A percentile compares a stretch with the other conserved stretches of the same genome.
Conservation (phyloP, 37 sponge, comb jelly and placozoan species). For the Crambe crambe region DNA sequence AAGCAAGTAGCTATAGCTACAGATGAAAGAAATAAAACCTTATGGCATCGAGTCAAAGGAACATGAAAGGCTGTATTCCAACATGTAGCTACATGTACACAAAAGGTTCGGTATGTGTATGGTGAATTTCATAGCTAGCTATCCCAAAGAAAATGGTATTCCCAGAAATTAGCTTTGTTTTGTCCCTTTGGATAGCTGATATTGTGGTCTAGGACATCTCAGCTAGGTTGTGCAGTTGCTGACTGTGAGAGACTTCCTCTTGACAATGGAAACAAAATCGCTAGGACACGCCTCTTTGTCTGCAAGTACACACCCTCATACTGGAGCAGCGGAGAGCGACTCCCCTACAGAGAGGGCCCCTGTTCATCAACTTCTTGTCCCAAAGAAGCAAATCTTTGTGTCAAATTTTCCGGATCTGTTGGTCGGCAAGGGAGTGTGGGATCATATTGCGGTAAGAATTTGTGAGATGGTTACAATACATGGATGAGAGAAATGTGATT, state of each 20-base stretch:
- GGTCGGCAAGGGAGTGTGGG: not conserved
- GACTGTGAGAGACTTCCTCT: slow-evolving; percentile 20
- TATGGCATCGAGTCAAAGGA: too few species aligned
- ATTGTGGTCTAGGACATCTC: slow-evolving; percentile 5
- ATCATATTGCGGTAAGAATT: slow-evolving; percentile 11
- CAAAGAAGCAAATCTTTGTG: not conserved
- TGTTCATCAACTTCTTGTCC: slow-evolving; percentile 1
- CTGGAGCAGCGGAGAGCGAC: not conserved
- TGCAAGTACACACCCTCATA: slow-evolving; percentile 32
- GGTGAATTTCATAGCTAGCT: too few species aligned
- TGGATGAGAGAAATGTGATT: too few species aligned
- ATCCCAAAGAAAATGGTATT: too few species aligned
- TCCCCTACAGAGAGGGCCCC: not conserved
- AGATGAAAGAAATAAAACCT: too few species aligned
- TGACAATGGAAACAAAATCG: not conserved
- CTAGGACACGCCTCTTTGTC: slow-evolving; percentile 5
- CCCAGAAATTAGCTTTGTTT: too few species aligned
- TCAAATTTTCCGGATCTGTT: not conserved
- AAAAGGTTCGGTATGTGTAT: too few species aligned
- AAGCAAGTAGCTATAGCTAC: not conserved
- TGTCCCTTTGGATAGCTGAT: too few species aligned
- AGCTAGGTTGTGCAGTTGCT: slow-evolving; percentile 26
- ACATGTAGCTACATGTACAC: too few species aligned
- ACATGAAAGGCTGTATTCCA: too few species aligned
- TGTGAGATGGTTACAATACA: too few species aligned